Evolutionary conservation across 2,113 vertebrate species (phyloP).

Genomic region (Tragelaphus strepsiceros): DNA sequence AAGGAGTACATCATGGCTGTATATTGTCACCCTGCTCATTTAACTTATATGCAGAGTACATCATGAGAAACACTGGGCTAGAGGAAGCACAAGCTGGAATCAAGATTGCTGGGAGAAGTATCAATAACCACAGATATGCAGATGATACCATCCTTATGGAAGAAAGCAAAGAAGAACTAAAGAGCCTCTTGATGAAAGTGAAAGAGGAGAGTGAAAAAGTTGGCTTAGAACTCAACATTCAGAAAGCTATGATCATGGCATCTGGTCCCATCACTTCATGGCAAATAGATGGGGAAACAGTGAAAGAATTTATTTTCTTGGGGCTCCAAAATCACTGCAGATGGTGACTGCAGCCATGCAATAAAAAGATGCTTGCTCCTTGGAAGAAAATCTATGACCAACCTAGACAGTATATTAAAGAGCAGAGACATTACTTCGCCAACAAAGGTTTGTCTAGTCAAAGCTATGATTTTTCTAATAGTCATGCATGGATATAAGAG

Average conservation of each 20-base stretch:
- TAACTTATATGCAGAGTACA: not conserved
- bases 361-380: not conserved
- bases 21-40: not conserved
- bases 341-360: not conserved
- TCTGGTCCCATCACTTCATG: not conserved
- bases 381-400: not conserved
- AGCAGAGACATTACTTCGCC: not conserved
- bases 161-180: not conserved
- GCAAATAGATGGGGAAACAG: not conserved
- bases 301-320: not conserved
- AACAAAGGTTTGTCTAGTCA: not conserved
- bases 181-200: not conserved
- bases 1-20: fast-evolving
- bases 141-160: not conserved
- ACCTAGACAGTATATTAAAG: not conserved
- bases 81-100: not conserved
- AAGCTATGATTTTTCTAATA: not conserved
- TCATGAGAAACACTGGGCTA: not conserved
- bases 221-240: not conserved
- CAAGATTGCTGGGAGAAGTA: not conserved
- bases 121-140: not conserved
- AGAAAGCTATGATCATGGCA: not conserved
- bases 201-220: not conserved
- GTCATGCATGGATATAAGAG: not conserved
- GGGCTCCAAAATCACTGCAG: not conserved